Evolutionary conservation across 1,140 invertebrate genomes (phyloP).

Genomic region (Trichonephila inaurata): DNA sequence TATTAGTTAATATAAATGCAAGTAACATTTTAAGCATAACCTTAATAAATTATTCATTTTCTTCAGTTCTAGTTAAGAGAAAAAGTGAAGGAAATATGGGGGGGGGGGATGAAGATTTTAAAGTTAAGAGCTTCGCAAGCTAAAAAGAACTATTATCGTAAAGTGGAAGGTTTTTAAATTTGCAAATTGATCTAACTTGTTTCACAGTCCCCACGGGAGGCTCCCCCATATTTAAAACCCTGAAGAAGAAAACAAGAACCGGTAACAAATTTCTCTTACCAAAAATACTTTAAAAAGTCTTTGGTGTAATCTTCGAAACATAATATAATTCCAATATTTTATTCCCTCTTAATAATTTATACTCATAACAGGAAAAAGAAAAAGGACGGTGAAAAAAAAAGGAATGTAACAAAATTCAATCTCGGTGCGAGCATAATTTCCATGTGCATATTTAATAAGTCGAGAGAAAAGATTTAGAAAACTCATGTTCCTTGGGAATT

Average conservation of each 20-base stretch:
- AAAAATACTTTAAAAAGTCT: background rate
- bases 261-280: background rate
- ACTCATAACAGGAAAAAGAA: background rate
- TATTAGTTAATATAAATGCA: too few species aligned
- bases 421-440: background rate
- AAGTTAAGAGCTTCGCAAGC: background rate
- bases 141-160: background rate
- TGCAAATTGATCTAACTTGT: background rate
- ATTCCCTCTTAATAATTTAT: background rate
- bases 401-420: background rate
- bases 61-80: background rate
- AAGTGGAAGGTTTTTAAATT: background rate
- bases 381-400: too few species aligned
- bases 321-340: background rate
- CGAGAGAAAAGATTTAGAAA: constrained; percentile 10
- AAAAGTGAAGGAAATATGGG: background rate
- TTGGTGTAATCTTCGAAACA: background rate
- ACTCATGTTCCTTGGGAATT: constrained; percentile 17
- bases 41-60: background rate
- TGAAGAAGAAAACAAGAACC: background rate
- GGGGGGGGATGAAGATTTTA: background rate
- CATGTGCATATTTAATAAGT: constrained; percentile 32
- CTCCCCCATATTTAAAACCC: background rate
- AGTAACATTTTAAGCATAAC: too few species aligned
- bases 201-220: background rate